Base-by-base conservation (phyloP, 2,113 vertebrate genomes). In the Oreochromis spilurus region DNA sequence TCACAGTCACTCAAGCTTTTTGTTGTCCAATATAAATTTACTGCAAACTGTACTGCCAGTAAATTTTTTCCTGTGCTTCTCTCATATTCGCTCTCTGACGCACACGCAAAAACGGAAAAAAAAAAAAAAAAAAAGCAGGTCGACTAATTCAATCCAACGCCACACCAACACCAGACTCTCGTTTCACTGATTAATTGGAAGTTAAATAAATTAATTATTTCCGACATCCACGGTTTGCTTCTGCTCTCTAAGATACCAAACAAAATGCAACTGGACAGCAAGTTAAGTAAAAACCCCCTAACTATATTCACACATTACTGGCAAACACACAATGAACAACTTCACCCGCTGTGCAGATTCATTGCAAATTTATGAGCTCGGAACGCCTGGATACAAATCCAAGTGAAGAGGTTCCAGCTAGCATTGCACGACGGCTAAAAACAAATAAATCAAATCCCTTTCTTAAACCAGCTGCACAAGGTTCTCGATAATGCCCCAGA, bases 371-470 rank as follows among this genome's bases (percentile, higher is more conserved):
- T 88, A 82, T 79, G 84, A 85, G 79, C 50, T 26, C n/a, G 45
- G 45, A 81, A 58, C 2, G 38, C 52, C 78, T 81, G 57, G 62
- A 91, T 52, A 57, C 86, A 75, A 88, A 88, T 86, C 53, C 43
- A 75, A 53, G 81, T 85, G 38, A 81, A 82, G 4, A 16, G 2
- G n/a, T 50, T 86, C 92, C 81, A 91, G 78, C 34, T 4, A 79
- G 53, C 13, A 45, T 92, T 93, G 75, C 26, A 53, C 83, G 92
- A 91, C 45, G 6, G 40, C 3, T 48, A n/a, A 88, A 89, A 90
- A 85, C 78, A 81, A 85, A 84, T 79, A 50, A 84, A 89, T 86
- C 78, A 79, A 82, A 87, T 55, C 43, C 6, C 48, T 70, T 48
- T 58, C 62, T 60, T 31, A 9, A 52, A 58, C n/a, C 70, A 38